Base-by-base conservation (phyloP, 2,888 invertebrate species). In the Geotrupes spiniger region DNA sequence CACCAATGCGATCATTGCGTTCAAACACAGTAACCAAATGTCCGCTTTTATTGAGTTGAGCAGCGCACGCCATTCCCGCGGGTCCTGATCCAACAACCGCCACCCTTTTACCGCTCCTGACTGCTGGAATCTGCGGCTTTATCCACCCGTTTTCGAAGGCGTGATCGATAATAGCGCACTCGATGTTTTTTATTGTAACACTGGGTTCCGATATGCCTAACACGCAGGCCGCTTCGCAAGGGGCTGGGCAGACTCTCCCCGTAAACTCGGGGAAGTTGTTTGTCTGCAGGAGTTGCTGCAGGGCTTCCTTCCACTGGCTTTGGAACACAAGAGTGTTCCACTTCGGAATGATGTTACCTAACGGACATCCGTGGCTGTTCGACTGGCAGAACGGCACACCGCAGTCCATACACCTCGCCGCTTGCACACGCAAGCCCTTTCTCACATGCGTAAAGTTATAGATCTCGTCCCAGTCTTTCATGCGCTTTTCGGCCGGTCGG, bases 321-420 rank as follows among this genome's bases (percentile, higher is more conserved):
- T 89, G 83, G 78, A 89, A 98, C n/a, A 99, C 82, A 12, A 99
- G 83, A 68, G 97, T 93, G 74, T 99, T 99, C 96, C 97, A 99
- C 76, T 96, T 96, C 43, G 99, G 99, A 58, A 99, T 95, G 60
- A 99, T 94, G 74, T 99, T 99, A 25, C 97, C 97, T 28, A 99
- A 81, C 1, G 98, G 98, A 69, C 98, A 99, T 38, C 98, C 98
- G 70, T 96, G 92, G 28, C 83, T 81, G 52, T 82, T 82, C 27
- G 92, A 92, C 70, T 94, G 93, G 69, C 99, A 99, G 78, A 96
- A 95, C 5, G 95, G 95, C n/a, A 99, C 95, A 15, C 98, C 98
- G 73, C 98, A 98, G 67, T 98, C 98, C 98, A 98, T 98, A 69
- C 98, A 99, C 33, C 95, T 81, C 0, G 96, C 94, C 1, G 96